Evolutionary conservation across 2,888 invertebrate species (phyloP).

Genomic region (Incurvaria masculella): DNA sequence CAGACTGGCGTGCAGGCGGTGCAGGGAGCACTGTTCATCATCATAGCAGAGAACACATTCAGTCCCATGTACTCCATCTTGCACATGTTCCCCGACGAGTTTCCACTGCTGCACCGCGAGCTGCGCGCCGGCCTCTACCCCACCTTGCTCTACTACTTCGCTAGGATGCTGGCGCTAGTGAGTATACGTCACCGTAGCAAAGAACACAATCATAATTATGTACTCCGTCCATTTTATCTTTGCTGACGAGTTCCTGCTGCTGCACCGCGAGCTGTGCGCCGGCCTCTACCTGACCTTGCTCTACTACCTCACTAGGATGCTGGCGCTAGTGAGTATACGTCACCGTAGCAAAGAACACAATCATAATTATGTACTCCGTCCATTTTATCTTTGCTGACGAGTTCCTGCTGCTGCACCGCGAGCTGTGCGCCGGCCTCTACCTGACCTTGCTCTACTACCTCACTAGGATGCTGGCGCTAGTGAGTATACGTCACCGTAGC

Average conservation of each 20-base stretch:
- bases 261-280: constrained; percentile 76
- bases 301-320: constrained; percentile 77
- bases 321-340: constrained; percentile 77
- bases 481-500: no score
- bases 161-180: constrained; percentile 79
- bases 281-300: constrained; percentile 77
- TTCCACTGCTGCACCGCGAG: constrained; percentile 79
- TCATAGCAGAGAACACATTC: constrained; percentile 89
- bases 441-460: constrained; percentile 76
- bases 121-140: constrained; percentile 79
- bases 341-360: constrained; percentile 86
- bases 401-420: constrained; percentile 77
- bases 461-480: constrained; percentile 76
- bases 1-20: constrained; percentile 85
- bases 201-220: constrained; percentile 90
- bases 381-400: constrained; percentile 78
- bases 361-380: constrained; percentile 88
- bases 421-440: constrained; percentile 80
- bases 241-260: constrained; percentile 75
- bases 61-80: constrained; percentile 89
- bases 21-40: constrained; percentile 83
- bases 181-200: constrained; percentile 75
- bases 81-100: constrained; percentile 74
- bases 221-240: constrained; percentile 85
- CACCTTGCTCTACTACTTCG: constrained; percentile 74